Evolutionary conservation across 2,888 invertebrate genomes (phyloP).

Genomic region (Rotaria sp.): DNA sequence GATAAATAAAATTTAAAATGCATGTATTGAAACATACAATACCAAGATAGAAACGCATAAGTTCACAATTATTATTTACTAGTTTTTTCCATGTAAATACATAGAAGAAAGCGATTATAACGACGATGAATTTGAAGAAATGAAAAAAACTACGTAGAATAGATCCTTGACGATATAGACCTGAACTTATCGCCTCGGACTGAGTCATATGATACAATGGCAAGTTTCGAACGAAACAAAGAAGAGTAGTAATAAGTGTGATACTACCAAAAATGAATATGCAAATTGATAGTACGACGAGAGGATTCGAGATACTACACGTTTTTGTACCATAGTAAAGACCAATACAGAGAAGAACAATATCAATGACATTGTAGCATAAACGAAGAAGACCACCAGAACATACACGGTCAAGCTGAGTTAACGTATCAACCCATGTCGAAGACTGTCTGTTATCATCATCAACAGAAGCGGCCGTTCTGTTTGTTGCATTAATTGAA

Average conservation of each 20-base stretch:
- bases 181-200: background rate
- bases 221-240: background rate
- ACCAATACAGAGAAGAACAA: background rate
- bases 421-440: background rate
- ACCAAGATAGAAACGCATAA: background rate
- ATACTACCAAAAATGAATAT: background rate
- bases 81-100: background rate
- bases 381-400: background rate
- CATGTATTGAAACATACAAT: background rate
- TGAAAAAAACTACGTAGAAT: background rate
- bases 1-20: background rate
- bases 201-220: too few species aligned
- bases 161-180: background rate
- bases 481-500: background rate
- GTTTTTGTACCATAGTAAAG: background rate
- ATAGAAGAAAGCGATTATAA: background rate
- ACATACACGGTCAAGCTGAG: background rate
- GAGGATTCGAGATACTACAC: background rate
- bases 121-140: background rate
- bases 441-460: background rate
- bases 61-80: background rate
- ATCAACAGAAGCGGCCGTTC: background rate
- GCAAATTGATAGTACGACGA: background rate
- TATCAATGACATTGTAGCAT: background rate
- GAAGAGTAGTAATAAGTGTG: background rate